Evolutionary conservation across 2,113 vertebrate genomes (phyloP).

Genomic region (Albula glossodonta): DNA sequence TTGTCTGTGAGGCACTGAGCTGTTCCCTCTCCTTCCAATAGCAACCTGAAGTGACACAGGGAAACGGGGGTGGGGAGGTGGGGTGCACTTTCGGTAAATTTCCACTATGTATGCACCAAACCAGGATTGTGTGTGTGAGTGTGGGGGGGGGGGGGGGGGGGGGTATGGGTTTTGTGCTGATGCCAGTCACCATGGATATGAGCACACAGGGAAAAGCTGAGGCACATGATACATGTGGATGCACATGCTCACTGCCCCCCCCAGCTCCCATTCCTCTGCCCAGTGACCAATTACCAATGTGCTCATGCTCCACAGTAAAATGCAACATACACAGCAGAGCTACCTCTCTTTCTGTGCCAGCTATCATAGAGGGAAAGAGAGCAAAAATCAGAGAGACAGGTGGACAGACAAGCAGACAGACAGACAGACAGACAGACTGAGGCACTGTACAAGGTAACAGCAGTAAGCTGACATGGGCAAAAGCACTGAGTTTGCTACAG

Average conservation of each 20-base stretch:
- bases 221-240: background rate
- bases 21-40: constrained; percentile 18
- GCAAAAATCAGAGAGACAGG: background rate
- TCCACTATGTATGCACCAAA: background rate
- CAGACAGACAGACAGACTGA: constrained; percentile 21
- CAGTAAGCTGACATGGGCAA: background rate
- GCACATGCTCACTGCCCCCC: background rate
- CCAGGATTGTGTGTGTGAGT: background rate
- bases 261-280: background rate
- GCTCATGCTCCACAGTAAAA: background rate
- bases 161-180: too few relatives aligned
- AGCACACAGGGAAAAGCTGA: background rate
- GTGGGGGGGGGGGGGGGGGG: background rate
- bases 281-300: background rate
- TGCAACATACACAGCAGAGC: background rate
- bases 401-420: constrained; percentile 4
- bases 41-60: constrained; percentile 29
- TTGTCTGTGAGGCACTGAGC: background rate
- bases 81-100: background rate
- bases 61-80: constrained; percentile 10
- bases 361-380: background rate
- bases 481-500: background rate
- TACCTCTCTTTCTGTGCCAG: background rate
- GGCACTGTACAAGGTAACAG: constrained; percentile 23
- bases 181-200: background rate